A percentile compares a stretch with the other conserved stretches of the same genome.
These are phyloP conservation scores for Pogoniulus pusillus DNA, from an alignment of 2,797 vertebrate species.

Conservation along the genomic window DNA sequence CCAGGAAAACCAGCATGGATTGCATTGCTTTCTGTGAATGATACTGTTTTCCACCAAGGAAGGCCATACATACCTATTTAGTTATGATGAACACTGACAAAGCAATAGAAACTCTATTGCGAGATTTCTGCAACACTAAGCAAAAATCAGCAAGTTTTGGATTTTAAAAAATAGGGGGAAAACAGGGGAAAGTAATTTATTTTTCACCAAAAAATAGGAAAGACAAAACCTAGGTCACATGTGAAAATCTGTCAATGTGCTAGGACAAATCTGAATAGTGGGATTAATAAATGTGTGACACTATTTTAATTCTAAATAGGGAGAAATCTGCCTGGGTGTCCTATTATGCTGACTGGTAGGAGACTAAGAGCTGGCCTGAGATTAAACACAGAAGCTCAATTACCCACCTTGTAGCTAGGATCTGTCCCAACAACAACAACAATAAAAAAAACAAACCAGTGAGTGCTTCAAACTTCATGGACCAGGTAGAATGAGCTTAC, in stretches of 20 bases:
- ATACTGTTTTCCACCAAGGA: neutral
- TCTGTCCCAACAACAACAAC: neutral
- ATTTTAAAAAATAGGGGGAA: neutral
- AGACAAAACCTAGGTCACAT: neutral
- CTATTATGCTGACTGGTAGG: neutral
- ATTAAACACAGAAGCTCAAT: neutral
- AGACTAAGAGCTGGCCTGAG: neutral
- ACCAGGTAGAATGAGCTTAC: neutral
- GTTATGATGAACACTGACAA: neutral
- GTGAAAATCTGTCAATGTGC: neutral
- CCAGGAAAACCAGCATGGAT: neutral
- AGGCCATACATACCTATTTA: neutral
- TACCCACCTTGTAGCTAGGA: neutral
- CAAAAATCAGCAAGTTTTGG: neutral
- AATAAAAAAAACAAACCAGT: neutral
- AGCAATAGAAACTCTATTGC: neutral
- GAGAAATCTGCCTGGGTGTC: constrained; percentile 7
- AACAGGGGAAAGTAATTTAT: neutral
- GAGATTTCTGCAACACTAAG: neutral
- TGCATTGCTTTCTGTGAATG: neutral
- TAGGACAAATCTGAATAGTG: neutral
- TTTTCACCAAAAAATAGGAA: neutral
- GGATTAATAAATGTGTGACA: neutral
- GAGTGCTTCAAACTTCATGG: neutral
- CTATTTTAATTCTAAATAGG: neutral